Evolutionary conservation across 2,888 invertebrate species (phyloP), one percentile per base, ranked within the genome.

Genomic region (Aphodius granarius): DNA sequence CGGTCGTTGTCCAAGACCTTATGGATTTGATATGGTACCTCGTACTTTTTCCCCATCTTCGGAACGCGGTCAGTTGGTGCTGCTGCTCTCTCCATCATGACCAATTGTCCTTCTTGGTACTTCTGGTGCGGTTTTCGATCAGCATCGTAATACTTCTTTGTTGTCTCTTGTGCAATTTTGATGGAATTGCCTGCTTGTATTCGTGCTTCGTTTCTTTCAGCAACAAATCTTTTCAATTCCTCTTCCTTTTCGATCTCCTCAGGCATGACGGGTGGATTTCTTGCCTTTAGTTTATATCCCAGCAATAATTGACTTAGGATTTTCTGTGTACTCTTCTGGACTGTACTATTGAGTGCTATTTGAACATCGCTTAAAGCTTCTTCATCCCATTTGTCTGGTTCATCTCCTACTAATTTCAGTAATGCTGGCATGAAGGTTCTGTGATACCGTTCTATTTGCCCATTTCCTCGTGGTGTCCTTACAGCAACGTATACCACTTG

Each of bases 1-100:
- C 73, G 23, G 16, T 73, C 63, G 23, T 73, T 73, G 62, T 66
- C 62, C n/a, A 68, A 62, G 9, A 68, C 62, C n/a, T 16, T 72
- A 19, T 72, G 17, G 16, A 72, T 63, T 3, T 16, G 19, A 6
- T 63, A 72, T 13, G 63, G 63, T 0, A 62, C 72, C 9, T 18
- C 19, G 19, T 18, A 65, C 19, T 65, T 3, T 5, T 15, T 65
- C 19, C 65, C 65, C 65, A 65, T 65, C 65, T 65, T 65, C 5
- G 65, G 23, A 23, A 23, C 23, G 23, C 23, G 23, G 23, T 23
- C 23, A 23, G 23, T 23, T 23, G 5, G 23, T 23, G 23, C 23
- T 23, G 23, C 23, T 23, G 23, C 23, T 23, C 23, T 23, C 23
- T 23, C 23, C 23, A 23, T 23, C 23, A 23, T 23, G 23, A 23